A percentile compares a stretch with the other conserved stretches of the same genome.
These are phyloP conservation scores for Metopolophium dirhodum DNA, from an alignment of 1,140 invertebrate species.

Conservation along the genomic window DNA sequence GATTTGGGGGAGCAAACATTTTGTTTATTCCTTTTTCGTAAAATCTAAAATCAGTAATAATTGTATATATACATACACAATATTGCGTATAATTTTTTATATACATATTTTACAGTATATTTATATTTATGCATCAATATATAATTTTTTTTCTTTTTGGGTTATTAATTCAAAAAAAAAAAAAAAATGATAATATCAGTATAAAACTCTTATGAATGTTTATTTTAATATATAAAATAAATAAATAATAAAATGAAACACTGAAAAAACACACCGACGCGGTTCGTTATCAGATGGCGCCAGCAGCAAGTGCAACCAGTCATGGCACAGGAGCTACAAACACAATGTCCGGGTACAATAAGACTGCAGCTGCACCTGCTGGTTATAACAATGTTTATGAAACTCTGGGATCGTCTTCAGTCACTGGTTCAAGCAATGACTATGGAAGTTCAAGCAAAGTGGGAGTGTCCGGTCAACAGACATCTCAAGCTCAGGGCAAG, in stretches of 20 bases:
- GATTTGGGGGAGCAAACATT: conserved; percentile 17
- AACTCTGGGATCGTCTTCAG: conserved; percentile 47
- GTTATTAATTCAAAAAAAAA: conserved; percentile 34
- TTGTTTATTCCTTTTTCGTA: not conserved
- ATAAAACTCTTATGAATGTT: conserved; percentile 35
- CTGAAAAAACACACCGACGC: conserved; percentile 53
- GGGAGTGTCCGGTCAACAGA: conserved; percentile 45
- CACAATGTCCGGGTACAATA: conserved; percentile 46
- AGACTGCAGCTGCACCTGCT: conserved; percentile 47
- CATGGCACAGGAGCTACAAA: conserved; percentile 49
- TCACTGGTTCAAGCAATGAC: conserved; percentile 45
- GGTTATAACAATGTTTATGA: conserved; percentile 49
- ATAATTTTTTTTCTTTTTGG: conserved; percentile 47
- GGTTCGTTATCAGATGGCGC: conserved; percentile 57
- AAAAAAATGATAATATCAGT: conserved; percentile 37
- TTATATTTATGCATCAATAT: conserved; percentile 23
- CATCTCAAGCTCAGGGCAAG: conserved; percentile 47
- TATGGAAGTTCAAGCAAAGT: conserved; percentile 54
- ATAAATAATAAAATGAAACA: conserved; percentile 54
- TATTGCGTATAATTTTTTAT: not conserved
- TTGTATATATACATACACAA: conserved; percentile 8
- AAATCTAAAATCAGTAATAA: not conserved
- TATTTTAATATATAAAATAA: conserved; percentile 54
- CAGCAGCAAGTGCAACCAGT: conserved; percentile 49
- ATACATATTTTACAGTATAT: conserved; percentile 17